Evolutionary conservation across 2,797 vertebrate species (phyloP).

Genomic region (Australoheros facetus): DNA sequence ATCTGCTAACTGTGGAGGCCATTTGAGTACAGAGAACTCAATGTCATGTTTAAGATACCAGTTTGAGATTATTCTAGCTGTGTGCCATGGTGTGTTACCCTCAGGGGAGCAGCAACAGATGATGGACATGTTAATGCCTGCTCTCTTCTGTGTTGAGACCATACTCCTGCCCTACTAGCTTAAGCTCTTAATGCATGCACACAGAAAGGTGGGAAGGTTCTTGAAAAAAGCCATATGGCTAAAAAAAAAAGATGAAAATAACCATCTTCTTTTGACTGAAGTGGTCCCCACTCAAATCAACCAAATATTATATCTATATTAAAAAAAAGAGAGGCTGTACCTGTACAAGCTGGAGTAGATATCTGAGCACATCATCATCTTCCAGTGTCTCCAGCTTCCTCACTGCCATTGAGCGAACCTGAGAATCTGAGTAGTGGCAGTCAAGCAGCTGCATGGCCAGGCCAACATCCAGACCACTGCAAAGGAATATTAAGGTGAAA

Average conservation of each 20-base stretch:
- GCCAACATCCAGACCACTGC: constrained; percentile 90
- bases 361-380: constrained; percentile 93
- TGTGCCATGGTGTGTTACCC: no score
- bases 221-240: neutral
- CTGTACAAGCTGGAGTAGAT: constrained; percentile 97
- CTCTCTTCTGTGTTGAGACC: no score
- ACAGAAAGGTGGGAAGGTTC: neutral
- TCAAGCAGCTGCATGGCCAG: constrained; percentile 96
- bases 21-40: no score
- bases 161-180: no score
- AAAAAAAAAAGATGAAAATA: neutral
- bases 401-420: constrained; percentile 94
- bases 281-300: neutral
- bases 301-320: neutral
- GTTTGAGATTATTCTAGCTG: no score
- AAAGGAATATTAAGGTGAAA: neutral
- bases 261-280: neutral
- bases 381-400: constrained; percentile 94
- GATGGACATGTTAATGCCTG: no score
- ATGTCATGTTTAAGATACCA: no score
- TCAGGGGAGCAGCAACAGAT: no score
- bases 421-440: constrained; percentile 96
- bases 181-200: neutral
- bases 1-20: no score
- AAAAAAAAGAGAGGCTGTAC: constrained; percentile 64